Evolutionary conservation across 2,113 vertebrate species (phyloP).

Genomic region (Tyto alba): DNA sequence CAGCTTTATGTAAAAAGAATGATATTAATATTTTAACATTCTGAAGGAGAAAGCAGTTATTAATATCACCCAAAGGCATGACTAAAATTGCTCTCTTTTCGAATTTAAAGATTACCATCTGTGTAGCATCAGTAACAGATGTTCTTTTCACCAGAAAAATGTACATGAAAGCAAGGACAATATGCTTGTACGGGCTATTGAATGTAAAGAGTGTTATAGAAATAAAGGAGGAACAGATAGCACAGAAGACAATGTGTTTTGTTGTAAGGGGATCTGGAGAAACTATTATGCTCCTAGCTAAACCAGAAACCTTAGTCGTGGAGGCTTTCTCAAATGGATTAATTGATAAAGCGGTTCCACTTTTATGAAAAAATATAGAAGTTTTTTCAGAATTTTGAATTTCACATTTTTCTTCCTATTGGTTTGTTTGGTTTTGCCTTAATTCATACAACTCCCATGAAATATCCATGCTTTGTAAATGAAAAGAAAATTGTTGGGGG

Average conservation of each 20-base stretch:
- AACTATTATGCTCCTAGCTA: neutral
- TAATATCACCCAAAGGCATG: conserved; percentile 46
- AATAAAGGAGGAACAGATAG: neutral
- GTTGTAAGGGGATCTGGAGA: neutral
- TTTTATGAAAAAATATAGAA: neutral
- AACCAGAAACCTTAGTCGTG: neutral
- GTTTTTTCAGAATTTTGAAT: neutral
- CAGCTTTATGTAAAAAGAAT: conserved; percentile 18
- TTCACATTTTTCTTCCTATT: neutral
- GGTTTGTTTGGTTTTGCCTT: neutral
- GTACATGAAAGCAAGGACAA: conserved; percentile 30
- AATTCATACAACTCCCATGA: neutral
- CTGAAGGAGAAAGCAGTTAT: conserved; percentile 37
- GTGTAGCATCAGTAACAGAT: conserved; percentile 48
- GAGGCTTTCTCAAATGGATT: neutral
- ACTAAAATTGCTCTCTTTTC: conserved; percentile 41
- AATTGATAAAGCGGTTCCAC: neutral
- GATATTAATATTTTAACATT: conserved; percentile 46
- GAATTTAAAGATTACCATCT: conserved; percentile 51
- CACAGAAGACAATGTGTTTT: neutral
- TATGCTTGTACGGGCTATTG: conserved; percentile 13
- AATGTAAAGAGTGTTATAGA: neutral
- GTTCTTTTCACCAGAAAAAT: conserved; percentile 55
- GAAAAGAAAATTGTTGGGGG: neutral
- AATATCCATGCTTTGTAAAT: neutral